Conservation (phyloP, 1,140 invertebrate species). For the Hestina assimilis region DNA sequence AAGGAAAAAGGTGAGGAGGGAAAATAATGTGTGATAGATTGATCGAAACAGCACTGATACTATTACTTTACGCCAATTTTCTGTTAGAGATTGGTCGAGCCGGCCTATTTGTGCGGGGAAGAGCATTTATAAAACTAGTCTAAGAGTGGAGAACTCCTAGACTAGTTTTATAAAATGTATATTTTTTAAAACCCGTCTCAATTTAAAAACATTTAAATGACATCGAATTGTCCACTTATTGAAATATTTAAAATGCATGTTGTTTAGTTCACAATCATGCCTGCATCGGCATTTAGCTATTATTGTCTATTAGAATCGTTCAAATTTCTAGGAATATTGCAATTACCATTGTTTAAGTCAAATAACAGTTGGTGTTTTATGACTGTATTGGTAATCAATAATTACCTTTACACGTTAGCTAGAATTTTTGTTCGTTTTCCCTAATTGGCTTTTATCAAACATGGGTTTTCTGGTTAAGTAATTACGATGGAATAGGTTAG, state of each 20-base stretch:
- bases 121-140: too few species aligned
- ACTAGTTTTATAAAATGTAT: too few species aligned
- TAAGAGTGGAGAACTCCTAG: too few species aligned
- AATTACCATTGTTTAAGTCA: not conserved
- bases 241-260: not conserved
- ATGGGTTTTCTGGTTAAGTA: constrained; percentile 12
- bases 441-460: constrained; percentile 35
- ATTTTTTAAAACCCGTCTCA: too few species aligned
- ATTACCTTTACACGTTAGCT: constrained; percentile 38
- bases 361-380: not conserved
- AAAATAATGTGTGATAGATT: too few species aligned
- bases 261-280: not conserved
- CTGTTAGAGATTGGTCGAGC: too few species aligned
- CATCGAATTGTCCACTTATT: too few species aligned
- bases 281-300: not conserved
- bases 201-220: too few species aligned
- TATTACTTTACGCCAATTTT: too few species aligned
- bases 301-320: not conserved
- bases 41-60: too few species aligned
- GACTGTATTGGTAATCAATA: constrained; percentile 31
- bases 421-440: constrained; percentile 28
- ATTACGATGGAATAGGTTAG: constrained; percentile 23
- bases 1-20: too few species aligned
- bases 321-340: not conserved
- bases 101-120: too few species aligned